Evolutionary conservation across 2,113 vertebrate genomes (phyloP).

Genomic region (Mustela nigripes): DNA sequence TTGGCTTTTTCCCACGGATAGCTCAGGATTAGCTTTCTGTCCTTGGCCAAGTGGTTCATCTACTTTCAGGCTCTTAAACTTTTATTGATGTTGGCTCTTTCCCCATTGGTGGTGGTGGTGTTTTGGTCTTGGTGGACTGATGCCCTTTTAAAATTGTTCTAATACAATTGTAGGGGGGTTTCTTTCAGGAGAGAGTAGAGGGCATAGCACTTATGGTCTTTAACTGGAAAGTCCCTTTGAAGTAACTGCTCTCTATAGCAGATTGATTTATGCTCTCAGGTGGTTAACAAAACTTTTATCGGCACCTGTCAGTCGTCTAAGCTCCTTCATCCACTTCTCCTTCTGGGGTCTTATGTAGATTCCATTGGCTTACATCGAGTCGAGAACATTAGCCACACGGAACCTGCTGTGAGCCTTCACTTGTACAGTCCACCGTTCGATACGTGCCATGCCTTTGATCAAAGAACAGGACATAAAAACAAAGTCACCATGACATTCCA

Average conservation of each 20-base stretch:
- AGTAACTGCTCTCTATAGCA: background rate
- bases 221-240: background rate
- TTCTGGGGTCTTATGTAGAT: slow-evolving; percentile 87
- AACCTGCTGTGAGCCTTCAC: slow-evolving; percentile 95
- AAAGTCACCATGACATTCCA: slow-evolving; percentile 97
- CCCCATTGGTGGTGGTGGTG: background rate
- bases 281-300: background rate
- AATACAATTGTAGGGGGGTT: background rate
- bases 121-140: background rate
- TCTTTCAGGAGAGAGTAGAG: background rate
- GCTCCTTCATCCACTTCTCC: background rate
- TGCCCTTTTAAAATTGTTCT: slow-evolving; percentile 7
- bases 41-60: background rate
- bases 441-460: slow-evolving; percentile 95
- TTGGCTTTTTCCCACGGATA: background rate
- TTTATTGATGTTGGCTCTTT: background rate
- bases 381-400: slow-evolving; percentile 98
- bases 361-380: slow-evolving; percentile 97
- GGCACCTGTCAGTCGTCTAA: background rate
- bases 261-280: background rate
- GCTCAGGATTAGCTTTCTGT: background rate
- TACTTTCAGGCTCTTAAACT: background rate
- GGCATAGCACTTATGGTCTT: background rate
- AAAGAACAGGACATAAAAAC: slow-evolving; percentile 96
- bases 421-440: slow-evolving; percentile 97